Evolutionary conservation across 1,140 invertebrate species (phyloP), one percentile per base, ranked within the genome.

Genomic region (Pseudomyrmex concolor): DNA sequence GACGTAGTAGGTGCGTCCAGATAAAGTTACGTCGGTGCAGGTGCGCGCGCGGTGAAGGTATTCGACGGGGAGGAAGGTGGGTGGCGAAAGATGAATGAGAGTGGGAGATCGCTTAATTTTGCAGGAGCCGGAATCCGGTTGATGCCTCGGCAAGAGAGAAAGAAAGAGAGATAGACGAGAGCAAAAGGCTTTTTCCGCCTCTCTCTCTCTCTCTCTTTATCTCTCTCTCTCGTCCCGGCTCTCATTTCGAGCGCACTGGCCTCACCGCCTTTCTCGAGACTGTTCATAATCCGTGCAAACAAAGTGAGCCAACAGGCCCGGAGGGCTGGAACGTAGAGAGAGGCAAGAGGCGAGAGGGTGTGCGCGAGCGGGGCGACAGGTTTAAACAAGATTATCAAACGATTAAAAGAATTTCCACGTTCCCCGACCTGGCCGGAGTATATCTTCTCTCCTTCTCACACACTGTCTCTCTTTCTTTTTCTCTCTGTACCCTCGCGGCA

Each of bases 321-420:
- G 50, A 60, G 82, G 86, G 72, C 57, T 60, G 54, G 64, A 77
- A 71, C 59, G 66, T 51, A 63, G 63, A 60, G 50, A 48, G 34
- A 64, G 66, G 59, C 60, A 55, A 55, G 66, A 77, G 59, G 76
- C 48, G 81, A 84, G 64, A 82, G 60, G 22, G 12, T 51, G 84
- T 51, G 50, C 45, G 59, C 63, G 48, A 84, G 55, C 82, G 85
- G 73, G 84, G 88, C 84, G 90, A 92, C 90, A 90, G 89, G 81
- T 90, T 93, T 88, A 91, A 93, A 92, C 90, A 80, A 93, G 92
- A 93, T 94, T 93, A 93, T 92, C 89, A 92, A 93, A 91, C 90
- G 91, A 94, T 93, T 93, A 92, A 93, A 93, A 93, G 89, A 92
- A 93, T 94, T 90, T 89, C 83, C 67, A 83, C 60, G 57, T 67